Percentiles rank a stretch among this genome's conserved stretches.
Evolutionary conservation across 2,113 vertebrate genomes (phyloP).

Genomic region (Microcebus griseorufus): DNA sequence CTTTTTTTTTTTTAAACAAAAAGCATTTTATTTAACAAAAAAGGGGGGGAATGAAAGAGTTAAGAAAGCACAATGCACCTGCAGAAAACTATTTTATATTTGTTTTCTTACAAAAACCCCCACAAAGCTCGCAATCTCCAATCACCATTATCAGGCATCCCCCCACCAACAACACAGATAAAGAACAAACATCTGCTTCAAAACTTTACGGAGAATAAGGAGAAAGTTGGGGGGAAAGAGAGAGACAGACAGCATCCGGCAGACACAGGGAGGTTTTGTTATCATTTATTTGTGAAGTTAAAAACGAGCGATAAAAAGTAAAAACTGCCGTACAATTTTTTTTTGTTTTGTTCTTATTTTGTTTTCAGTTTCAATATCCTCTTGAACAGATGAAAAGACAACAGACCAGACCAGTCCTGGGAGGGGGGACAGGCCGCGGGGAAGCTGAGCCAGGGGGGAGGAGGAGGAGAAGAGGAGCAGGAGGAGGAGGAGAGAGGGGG

Average conservation of each 20-base stretch:
- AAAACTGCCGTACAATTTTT: conserved; percentile 89
- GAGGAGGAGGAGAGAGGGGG: conserved; percentile 35
- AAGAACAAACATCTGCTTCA: conserved; percentile 74
- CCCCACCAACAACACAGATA: conserved; percentile 57
- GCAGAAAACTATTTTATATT: conserved; percentile 67
- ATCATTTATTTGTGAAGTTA: conserved; percentile 95
- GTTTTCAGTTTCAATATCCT: conserved; percentile 79
- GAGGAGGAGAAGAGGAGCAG: neutral
- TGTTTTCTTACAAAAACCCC: conserved; percentile 38
- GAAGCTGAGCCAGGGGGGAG: conserved; percentile 27
- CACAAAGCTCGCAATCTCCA: conserved; percentile 73
- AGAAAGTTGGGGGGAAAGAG: neutral
- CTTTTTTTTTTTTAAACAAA: conserved; percentile 74
- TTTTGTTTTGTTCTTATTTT: conserved; percentile 73
- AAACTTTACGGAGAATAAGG: conserved; percentile 41
- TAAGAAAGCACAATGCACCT: conserved; percentile 74
- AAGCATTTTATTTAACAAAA: conserved; percentile 81
- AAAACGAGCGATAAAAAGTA: conserved; percentile 97
- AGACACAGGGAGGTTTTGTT: conserved; percentile 82
- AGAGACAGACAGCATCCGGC: conserved; percentile 74
- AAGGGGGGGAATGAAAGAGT: neutral
- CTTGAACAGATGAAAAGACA: conserved; percentile 80
- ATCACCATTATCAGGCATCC: conserved; percentile 64
- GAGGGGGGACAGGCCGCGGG: neutral
- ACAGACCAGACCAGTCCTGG: conserved; percentile 83